Evolutionary conservation across 2,888 invertebrate genomes (phyloP).

Genomic region (Theretra japonica): DNA sequence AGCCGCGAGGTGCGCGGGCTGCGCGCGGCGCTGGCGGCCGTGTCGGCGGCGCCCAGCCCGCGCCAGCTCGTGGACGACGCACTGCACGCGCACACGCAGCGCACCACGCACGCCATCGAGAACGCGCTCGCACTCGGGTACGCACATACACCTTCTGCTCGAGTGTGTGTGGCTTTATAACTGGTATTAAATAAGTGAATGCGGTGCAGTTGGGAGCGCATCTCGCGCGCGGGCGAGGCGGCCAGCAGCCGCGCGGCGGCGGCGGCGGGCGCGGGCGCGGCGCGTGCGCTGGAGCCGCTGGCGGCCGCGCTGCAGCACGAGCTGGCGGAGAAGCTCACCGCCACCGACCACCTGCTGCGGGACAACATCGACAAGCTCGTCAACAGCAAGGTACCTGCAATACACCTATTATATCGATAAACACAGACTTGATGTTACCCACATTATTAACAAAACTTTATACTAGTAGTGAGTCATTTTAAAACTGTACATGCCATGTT

Average conservation of each 20-base stretch:
- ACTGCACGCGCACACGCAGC: constrained; percentile 58
- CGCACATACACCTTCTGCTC: not conserved
- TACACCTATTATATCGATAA: too few species aligned
- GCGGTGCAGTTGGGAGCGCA: constrained; percentile 66
- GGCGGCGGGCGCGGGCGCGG: constrained; percentile 81
- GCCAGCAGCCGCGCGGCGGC: constrained; percentile 75
- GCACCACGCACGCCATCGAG: constrained; percentile 64
- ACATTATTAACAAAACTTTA: too few species aligned
- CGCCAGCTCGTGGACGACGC: constrained; percentile 56
- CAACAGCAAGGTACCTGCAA: constrained; percentile 88
- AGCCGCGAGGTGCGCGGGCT: constrained; percentile 75
- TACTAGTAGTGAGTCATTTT: too few species aligned
- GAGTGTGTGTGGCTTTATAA: too few species aligned
- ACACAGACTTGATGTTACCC: too few species aligned
- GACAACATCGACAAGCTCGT: constrained; percentile 93
- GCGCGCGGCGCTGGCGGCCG: constrained; percentile 63
- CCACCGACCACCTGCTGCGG: constrained; percentile 89
- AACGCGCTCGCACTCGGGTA: constrained; percentile 67
- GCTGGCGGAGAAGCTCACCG: constrained; percentile 88
- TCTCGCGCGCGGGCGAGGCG: constrained; percentile 62
- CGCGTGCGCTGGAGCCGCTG: constrained; percentile 89
- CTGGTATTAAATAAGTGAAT: not conserved
- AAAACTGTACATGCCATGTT: too few species aligned
- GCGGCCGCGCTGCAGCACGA: constrained; percentile 90
- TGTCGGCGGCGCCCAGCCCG: constrained; percentile 52